These are phyloP conservation scores for Taeniopygia guttata DNA, from an alignment of 2,797 vertebrate species.

Conservation along the genomic window DNA sequence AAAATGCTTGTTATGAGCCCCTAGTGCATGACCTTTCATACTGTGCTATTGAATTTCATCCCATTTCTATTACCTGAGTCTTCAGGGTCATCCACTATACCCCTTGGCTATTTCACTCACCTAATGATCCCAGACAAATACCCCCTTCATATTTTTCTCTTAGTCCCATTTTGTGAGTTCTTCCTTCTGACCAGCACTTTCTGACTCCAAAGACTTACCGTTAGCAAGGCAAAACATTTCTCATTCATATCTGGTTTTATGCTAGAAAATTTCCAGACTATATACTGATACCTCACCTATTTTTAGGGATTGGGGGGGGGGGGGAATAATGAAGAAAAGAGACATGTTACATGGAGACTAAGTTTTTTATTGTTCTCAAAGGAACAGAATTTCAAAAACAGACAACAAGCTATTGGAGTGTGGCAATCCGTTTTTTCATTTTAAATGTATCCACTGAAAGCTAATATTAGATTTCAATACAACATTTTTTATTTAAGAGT, in stretches of 20 bases:
- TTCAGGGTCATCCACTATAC: slow-evolving; percentile 7
- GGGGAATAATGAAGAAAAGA: background rate
- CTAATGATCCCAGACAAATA: background rate
- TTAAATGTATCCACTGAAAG: background rate
- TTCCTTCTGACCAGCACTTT: background rate
- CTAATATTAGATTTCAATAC: background rate
- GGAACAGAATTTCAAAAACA: background rate
- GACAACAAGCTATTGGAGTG: background rate
- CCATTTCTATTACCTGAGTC: slow-evolving; percentile 27
- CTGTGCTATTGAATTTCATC: slow-evolving; percentile 27
- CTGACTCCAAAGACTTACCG: background rate
- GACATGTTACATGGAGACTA: background rate
- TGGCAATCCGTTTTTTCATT: background rate
- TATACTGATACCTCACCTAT: background rate
- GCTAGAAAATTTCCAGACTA: background rate
- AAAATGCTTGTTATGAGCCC: background rate
- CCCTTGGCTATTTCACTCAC: slow-evolving; percentile 12
- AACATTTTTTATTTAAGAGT: background rate
- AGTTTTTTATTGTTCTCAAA: background rate
- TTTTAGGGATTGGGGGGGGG: background rate
- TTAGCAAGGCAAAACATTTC: background rate
- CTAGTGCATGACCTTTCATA: background rate
- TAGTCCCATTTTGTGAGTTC: background rate
- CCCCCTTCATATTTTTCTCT: background rate
- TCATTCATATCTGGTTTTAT: background rate